phyloP scores from a whole-genome alignment of 2,113 vertebrate genomes.

The Anser cygnoides region DNA sequence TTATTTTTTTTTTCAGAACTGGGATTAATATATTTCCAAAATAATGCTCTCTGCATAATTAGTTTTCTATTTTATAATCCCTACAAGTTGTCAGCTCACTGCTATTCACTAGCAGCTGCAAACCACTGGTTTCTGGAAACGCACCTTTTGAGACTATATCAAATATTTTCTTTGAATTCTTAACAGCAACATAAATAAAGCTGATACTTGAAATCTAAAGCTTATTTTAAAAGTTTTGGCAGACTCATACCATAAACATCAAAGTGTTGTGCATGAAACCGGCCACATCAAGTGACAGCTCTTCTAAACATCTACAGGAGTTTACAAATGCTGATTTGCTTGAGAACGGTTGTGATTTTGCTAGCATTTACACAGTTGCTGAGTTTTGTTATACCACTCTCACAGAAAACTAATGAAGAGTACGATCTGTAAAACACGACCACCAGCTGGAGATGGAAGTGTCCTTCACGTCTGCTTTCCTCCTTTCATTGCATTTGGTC shows the following conservation, averaged over 20 bases:
- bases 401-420: neutral
- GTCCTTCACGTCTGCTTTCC: neutral
- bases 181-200: neutral
- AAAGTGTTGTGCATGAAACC: neutral
- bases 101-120: neutral
- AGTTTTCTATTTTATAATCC: neutral
- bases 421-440: neutral
- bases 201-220: neutral
- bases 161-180: neutral
- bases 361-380: neutral
- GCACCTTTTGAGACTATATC: neutral
- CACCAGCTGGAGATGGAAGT: neutral
- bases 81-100: neutral
- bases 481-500: neutral
- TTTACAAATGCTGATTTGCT: slow-evolving; percentile 46
- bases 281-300: slow-evolving; percentile 26
- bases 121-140: neutral
- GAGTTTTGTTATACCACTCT: neutral
- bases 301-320: neutral
- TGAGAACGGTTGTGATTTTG: slow-evolving; percentile 30
- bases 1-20: neutral
- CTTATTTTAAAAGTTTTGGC: neutral
- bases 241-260: neutral
- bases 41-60: slow-evolving; percentile 1
- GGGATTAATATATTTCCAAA: neutral